These are phyloP conservation scores for Orbicella faveolata DNA, from an alignment of 64 coral and sea anemone genomes.

Conservation along the genomic window DNA sequence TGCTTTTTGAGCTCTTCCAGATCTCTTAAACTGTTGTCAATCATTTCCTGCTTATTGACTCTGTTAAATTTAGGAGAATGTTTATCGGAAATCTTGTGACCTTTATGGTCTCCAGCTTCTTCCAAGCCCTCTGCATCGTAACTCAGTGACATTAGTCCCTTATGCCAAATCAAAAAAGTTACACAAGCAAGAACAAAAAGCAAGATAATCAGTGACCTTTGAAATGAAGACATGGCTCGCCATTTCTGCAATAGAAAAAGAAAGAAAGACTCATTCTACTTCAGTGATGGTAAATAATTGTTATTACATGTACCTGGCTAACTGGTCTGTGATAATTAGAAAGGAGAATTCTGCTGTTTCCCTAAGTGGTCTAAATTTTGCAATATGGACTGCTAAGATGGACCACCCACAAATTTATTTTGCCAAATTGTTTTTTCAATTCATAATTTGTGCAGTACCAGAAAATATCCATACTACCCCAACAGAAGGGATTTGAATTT, in stretches of 20 bases:
- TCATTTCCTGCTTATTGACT: constrained; percentile 62
- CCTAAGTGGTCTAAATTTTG: too few species aligned
- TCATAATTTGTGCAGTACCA: too few species aligned
- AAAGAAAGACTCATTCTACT: not conserved
- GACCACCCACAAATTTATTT: too few species aligned
- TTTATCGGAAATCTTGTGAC: constrained; percentile 48
- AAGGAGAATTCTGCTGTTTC: too few species aligned
- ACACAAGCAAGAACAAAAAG: constrained; percentile 36
- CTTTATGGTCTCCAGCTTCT: constrained; percentile 20
- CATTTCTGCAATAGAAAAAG: constrained; percentile 64
- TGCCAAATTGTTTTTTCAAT: too few species aligned
- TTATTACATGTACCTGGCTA: not conserved
- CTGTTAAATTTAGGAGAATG: constrained; percentile 38
- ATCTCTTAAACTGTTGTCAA: constrained; percentile 71
- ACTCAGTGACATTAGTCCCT: constrained; percentile 12
- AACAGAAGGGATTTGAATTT: too few species aligned
- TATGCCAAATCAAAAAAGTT: constrained; percentile 66
- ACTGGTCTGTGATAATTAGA: too few species aligned
- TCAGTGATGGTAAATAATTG: not conserved
- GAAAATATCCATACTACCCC: too few species aligned
- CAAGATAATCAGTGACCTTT: constrained; percentile 63
- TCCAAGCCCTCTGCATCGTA: constrained; percentile 2
- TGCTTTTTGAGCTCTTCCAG: constrained; percentile 66
- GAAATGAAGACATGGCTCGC: constrained; percentile 84
- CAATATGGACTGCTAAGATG: too few species aligned